Evolutionary conservation across 1,140 invertebrate genomes (phyloP), one percentile per base, ranked within the genome.

Genomic region (Orussus abietinus): DNA sequence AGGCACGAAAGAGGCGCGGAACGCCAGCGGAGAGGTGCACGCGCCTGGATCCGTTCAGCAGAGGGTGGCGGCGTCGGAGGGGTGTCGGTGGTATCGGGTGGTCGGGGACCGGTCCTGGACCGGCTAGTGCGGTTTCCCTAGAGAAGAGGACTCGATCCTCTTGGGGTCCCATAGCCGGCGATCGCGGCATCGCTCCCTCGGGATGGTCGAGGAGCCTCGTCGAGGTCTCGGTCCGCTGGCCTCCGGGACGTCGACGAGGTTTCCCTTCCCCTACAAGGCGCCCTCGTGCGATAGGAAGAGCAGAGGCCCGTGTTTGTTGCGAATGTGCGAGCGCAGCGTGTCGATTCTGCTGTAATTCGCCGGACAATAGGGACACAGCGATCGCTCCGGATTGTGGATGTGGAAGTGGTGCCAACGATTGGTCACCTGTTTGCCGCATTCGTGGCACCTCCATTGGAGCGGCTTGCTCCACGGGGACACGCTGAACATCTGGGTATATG

Each of bases 371-470:
- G 86, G 86, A 66, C 88, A 90, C 53, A 80, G 79, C 45, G 83
- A 88, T 49, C 86, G 77, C 68, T 86, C 80, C 33, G 83, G 79
- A 26, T 83, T 86, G 67, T 90, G 88, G 48, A 84, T 86, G 71
- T 89, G 86, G 73, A 81, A 86, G 73, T 90, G 87, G 70, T 91
- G 88, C 86, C 88, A 89, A 58, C 86, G 76, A 71, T 89, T 89
- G 62, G 86, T 85, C 39, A 90, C 87, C 74, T 87, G 81, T 76
- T 90, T 91, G 57, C 83, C 81, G 71, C 88, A 91, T 12, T 81
- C 79, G 51, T 83, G 83, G 72, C 88, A 91, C 62, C 78, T 79
- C 83, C 83, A 87, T 56, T n/a, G n/a, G n/a, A 84, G 75, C 36
- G 82, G 76, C 18, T 81, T 76, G 47, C 78, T 81, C 49, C 80